Base-by-base conservation (phyloP, 2,797 vertebrate genomes). In the Tragelaphus oryx region DNA sequence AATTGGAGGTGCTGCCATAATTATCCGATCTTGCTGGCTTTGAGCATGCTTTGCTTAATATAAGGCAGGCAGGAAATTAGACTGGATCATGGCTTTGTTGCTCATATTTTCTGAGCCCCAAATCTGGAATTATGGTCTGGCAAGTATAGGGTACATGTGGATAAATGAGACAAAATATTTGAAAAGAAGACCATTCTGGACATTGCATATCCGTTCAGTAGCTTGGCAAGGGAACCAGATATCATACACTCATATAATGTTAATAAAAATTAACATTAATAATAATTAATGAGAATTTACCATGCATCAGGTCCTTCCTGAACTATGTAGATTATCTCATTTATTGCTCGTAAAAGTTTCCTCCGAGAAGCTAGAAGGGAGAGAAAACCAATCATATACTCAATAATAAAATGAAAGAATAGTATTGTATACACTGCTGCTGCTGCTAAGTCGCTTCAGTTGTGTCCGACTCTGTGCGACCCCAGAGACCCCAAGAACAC, bases 311-410 rank as follows among this genome's bases (percentile, higher is more conserved):
- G 60, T 48, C 52, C 62, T 76, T 57, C 37, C 74, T 65, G 44
- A 92, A 22, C 95, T 88, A 87, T 46, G 33, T 79, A 79, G 79
- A 84, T 65, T 62, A 91, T 87, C 54, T 93, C 81, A 96, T 89
- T 94, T 96, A 91, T 22, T 89, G 22, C 82, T 95, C 74, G 84
- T 96, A 55, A 96, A 95, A 96, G 2, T 92, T 96, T 96, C 22
- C 41, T 89, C 87, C 28, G 95, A 65, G n/a, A 65, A 94, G 28
- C 81, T 90, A 87, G 44, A 50, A 92, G 50, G 54, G 28, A 92
- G 44, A 90, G 88, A 82, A 95, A 95, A 87, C 33, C 37, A 95
- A 55, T 52, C 16, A 89, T 57, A 94, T 87, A 82, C 55, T 81
- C 44, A 91, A 75, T 89, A 95, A 96, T 94, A 82, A 62, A 16